These are phyloP conservation scores for Agelas oroides DNA, from an alignment of 37 sponge, comb jelly and placozoan species.

Conservation along the genomic window DNA sequence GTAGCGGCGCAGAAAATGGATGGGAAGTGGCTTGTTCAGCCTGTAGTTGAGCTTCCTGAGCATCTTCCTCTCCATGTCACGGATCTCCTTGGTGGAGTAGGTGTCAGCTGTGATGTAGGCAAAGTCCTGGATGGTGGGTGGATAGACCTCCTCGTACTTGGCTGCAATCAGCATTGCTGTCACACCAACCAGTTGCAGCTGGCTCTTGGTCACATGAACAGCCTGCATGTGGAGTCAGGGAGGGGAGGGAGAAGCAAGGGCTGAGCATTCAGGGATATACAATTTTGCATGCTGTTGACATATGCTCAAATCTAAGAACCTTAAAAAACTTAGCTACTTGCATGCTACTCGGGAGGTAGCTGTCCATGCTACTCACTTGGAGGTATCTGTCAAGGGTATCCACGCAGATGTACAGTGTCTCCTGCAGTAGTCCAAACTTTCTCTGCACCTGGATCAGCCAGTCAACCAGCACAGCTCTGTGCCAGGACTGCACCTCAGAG, in stretches of 20 bases:
- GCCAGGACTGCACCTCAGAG: slow-evolving; percentile 17
- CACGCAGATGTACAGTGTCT: slow-evolving; percentile 60
- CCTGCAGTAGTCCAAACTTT: slow-evolving; percentile 62
- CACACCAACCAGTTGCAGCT: slow-evolving; percentile 76
- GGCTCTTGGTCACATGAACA: slow-evolving; percentile 18
- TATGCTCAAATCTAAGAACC: too few relatives aligned
- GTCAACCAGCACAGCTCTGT: slow-evolving; percentile 67
- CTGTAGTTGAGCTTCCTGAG: slow-evolving; percentile 53
- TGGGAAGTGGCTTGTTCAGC: slow-evolving; percentile 51
- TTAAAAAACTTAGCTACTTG: too few relatives aligned
- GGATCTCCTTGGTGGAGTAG: slow-evolving; percentile 46
- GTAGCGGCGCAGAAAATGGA: slow-evolving; percentile 64
- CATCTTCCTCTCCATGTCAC: slow-evolving; percentile 57
- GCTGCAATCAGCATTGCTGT: slow-evolving; percentile 67
- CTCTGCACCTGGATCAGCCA: slow-evolving; percentile 71
- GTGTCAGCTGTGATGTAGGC: slow-evolving; percentile 67
- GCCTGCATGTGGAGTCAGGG: slow-evolving; percentile 2
- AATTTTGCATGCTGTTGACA: too few relatives aligned
- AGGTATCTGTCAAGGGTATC: slow-evolving; percentile 73
- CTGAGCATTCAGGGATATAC: too few relatives aligned
- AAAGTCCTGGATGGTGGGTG: slow-evolving; percentile 59
- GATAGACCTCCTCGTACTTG: slow-evolving; percentile 83
- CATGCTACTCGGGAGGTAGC: too few relatives aligned
- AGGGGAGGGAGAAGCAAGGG: background rate
- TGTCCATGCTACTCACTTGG: slow-evolving; percentile 17